Evolutionary conservation across 2,113 vertebrate species (phyloP).

Genomic region (Oreochromis spilurus): DNA sequence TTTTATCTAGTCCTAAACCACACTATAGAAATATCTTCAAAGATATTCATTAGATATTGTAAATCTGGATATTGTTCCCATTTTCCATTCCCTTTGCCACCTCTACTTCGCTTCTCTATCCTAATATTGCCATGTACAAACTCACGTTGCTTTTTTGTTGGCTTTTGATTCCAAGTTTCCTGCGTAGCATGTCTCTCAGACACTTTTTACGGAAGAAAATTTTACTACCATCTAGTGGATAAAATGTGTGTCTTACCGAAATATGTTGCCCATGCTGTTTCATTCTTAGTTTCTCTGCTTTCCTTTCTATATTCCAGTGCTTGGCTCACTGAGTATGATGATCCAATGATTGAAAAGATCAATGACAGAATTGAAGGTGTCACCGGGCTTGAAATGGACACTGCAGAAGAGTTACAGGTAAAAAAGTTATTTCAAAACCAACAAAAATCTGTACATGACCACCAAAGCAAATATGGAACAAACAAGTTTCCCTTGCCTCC

Average conservation of each 20-base stretch:
- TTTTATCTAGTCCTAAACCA: not conserved
- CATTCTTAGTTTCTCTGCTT: not conserved
- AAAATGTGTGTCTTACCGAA: not conserved
- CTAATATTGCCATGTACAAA: not conserved
- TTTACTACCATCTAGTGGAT: conserved; percentile 48
- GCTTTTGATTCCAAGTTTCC: not conserved
- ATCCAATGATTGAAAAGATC: conserved; percentile 83
- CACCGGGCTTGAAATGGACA: conserved; percentile 92
- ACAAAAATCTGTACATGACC: not conserved
- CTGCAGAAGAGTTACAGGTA: conserved; percentile 94
- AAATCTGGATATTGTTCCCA: not conserved
- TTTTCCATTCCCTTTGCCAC: not conserved
- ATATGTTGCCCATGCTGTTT: too few species aligned
- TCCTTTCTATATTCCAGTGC: conserved; percentile 72
- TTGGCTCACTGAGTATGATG: conserved; percentile 88
- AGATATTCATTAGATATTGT: conserved; percentile 63
- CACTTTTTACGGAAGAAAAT: too few species aligned
- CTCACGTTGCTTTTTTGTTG: not conserved
- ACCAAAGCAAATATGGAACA: not conserved
- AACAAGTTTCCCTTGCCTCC: rapidly evolving
- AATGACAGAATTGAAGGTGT: conserved; percentile 91
- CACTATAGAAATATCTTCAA: not conserved
- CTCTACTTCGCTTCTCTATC: not conserved
- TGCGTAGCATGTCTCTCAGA: conserved; percentile 1
- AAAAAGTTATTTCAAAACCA: not conserved